These are phyloP conservation scores for Oxyura jamaicensis DNA, from an alignment of 2,113 vertebrate genomes.

Conservation along the genomic window DNA sequence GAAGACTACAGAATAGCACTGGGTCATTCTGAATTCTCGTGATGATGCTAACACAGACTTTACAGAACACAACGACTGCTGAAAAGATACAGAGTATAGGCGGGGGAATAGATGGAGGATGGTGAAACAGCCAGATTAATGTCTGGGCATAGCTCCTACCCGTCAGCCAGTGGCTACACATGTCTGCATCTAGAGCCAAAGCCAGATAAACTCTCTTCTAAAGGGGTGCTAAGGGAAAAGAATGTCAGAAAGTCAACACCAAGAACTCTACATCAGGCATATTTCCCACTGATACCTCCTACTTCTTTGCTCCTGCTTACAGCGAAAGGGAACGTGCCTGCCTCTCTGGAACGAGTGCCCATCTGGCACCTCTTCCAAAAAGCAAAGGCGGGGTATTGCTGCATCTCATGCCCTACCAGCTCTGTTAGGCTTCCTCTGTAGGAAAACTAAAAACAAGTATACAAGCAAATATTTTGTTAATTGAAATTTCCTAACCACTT, in stretches of 20 bases:
- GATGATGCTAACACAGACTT: neutral
- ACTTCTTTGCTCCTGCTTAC: neutral
- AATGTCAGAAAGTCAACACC: neutral
- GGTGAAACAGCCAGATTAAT: neutral
- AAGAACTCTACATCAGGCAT: neutral
- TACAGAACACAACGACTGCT: neutral
- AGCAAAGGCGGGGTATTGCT: neutral
- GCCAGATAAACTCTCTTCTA: neutral
- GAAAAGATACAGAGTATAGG: neutral
- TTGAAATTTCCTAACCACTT: neutral
- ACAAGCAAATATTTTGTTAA: neutral
- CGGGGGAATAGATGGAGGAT: neutral
- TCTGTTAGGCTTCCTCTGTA: neutral
- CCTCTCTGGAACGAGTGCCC: neutral
- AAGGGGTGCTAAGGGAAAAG: neutral
- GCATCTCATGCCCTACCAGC: neutral
- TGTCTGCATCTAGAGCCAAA: neutral
- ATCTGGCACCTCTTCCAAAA: neutral
- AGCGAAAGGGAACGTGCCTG: neutral
- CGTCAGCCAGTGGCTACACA: neutral
- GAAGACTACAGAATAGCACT: neutral
- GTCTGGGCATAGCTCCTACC: neutral
- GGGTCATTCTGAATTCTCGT: neutral
- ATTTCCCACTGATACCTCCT: neutral
- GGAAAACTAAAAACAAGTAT: neutral